Base-by-base conservation (phyloP, 2,888 invertebrate species). In the Callosobruchus maculatus region DNA sequence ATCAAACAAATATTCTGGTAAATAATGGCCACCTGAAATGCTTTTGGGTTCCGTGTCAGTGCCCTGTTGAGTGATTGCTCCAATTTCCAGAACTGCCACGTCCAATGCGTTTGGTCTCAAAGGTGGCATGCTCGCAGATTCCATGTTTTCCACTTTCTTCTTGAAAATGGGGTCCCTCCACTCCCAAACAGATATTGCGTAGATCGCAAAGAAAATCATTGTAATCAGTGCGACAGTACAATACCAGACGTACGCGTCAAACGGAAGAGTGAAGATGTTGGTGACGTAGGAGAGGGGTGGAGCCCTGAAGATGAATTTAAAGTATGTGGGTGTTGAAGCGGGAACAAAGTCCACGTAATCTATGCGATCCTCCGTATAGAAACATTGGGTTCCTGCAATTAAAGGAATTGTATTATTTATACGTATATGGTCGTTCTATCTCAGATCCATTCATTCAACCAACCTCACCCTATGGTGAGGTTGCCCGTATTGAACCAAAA, bases 201-300 rank as follows among this genome's bases (percentile, higher is more conserved):
- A 84, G 20, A 84, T 73, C 2, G 79, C 77, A 20, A 84, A 73
- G 0, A 84, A 77, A 5, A 82, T 79, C 0, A 83, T 67, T 0
- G 79, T 77, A 0, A 90, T 86, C 71, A 91, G 87, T 0, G 89
- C 85, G 13, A 88, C 87, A 69, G 89, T 88, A 0, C 90, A 89
- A 68, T 91, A 80, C 93, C 93, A 93, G 0, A 93, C 93, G 0
- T 87, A 86, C 0, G 85, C 87, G 0, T 90, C 88, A 84, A 93
- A 93, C 0, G 93, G 92, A 0, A 93, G 83, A 0, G 89, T 86
- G 84, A 92, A 93, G 80, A 93, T 90, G 79, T 93, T 93, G 71
- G 90, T 89, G 3, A 93, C 88, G 73, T 90, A 89, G 0, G 93
- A 91, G 0, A 93, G 87, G 0, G 92, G 90, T 0, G 93, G 93